Evolutionary conservation across 1,140 invertebrate species (phyloP), one percentile per base, ranked within the genome.

Genomic region (Procambarus clarkii): DNA sequence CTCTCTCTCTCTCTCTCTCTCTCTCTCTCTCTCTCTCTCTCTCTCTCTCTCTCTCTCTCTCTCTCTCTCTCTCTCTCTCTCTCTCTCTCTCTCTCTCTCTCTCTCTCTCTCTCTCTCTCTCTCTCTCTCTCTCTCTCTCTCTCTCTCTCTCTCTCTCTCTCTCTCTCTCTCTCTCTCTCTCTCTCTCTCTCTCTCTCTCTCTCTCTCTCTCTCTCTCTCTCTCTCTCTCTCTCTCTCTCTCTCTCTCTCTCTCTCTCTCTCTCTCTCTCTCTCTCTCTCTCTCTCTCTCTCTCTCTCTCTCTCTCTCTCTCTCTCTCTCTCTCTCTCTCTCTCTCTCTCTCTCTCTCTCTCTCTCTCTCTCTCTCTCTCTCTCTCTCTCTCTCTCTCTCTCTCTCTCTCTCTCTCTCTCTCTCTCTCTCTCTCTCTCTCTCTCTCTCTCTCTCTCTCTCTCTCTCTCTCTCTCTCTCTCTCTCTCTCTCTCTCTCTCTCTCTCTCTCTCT

Each of bases 61-160:
- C 24, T 5, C 45, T 21, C n/a, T 8, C 77, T 44, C 5, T 46
- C 77, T 79, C 69, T 24, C 24, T 24, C 69, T 71, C 69, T n/a
- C n/a, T n/a, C n/a, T n/a, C n/a, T n/a, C n/a, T n/a, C n/a, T n/a
- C n/a, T n/a, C n/a, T n/a, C n/a, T n/a, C n/a, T n/a, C n/a, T n/a
- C n/a, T n/a, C n/a, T 76, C 74, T 76, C 74, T 76, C 74, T 76
- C 74, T 76, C 74, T 13, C 74, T 76, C 74, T 76, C 48, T 81
- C 48, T 24, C 44, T 45, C 79, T 15, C 44, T 48, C 79, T 50
- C 3, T 81, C 79, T 45, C 79, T 5, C 2, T 4, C 79, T 24
- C 24, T 15, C 24, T n/a, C 15, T 24, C 84, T 45, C 54, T 46
- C 69, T 48, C 69, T 34, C 69, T 45, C 46, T 74, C 64, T 34